These are phyloP conservation scores for Adela reaumurella DNA, from an alignment of 2,888 invertebrate species.

Conservation along the genomic window DNA sequence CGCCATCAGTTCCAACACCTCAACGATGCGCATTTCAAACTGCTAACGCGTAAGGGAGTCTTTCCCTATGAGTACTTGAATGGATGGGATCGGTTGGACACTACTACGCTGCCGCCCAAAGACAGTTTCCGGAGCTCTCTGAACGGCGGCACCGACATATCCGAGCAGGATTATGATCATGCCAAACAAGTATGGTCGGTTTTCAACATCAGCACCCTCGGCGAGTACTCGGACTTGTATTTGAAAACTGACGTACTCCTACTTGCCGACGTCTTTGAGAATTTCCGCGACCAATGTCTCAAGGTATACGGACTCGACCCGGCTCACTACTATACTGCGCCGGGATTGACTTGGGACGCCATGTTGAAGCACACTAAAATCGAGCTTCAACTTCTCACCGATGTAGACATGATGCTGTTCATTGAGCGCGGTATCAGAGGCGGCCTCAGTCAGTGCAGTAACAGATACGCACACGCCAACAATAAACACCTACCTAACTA, in stretches of 20 bases:
- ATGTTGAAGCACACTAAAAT: conserved; percentile 12
- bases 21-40: not conserved
- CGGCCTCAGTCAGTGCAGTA: too few species aligned
- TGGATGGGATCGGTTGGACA: conserved; percentile 7
- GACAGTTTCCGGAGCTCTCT: conserved; percentile 9
- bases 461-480: conserved; percentile 15
- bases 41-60: too few species aligned
- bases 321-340: too few species aligned
- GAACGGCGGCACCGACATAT: conserved; percentile 7
- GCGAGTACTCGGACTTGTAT: conserved; percentile 16
- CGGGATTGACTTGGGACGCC: conserved; percentile 14
- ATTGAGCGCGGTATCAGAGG: conserved; percentile 14
- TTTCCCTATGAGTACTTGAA: conserved; percentile 13
- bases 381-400: conserved; percentile 13
- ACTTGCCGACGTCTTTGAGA: conserved; percentile 17
- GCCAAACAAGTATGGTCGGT: conserved; percentile 11
- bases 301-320: conserved; percentile 14
- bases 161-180: conserved; percentile 6
- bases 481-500: too few species aligned
- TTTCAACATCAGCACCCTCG: conserved; percentile 12
- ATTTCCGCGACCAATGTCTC: conserved; percentile 14
- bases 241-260: too few species aligned
- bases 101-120: conserved; percentile 8
- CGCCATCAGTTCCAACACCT: not conserved
- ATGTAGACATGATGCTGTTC: conserved; percentile 13